Percentiles rank a stretch among this genome's conserved stretches.
phyloP scores from a whole-genome alignment of 2,888 invertebrate genomes.

The Ctena decussata region DNA sequence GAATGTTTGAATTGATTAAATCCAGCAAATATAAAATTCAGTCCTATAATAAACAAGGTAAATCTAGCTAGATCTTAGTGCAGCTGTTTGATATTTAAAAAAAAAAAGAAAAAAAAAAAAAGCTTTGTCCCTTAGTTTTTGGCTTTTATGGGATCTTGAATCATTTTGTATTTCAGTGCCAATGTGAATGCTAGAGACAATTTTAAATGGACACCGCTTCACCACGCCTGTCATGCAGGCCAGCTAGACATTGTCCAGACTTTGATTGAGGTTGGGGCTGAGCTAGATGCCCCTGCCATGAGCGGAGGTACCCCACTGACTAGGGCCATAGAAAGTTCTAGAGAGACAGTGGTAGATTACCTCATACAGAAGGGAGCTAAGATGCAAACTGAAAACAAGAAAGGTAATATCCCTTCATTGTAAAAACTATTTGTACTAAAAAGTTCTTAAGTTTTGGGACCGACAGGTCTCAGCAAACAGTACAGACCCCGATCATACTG shows the following conservation, averaged over 20 bases:
- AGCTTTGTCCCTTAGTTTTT: too few species aligned
- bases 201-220: conserved; percentile 87
- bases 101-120: too few species aligned
- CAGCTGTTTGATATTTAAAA: too few species aligned
- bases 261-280: conserved; percentile 85
- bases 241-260: conserved; percentile 85
- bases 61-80: too few species aligned
- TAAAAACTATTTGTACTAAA: too few species aligned
- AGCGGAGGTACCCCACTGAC: conserved; percentile 87
- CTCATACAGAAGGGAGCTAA: conserved; percentile 85
- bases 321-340: conserved; percentile 86
- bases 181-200: conserved; percentile 86
- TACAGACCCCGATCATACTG: too few species aligned
- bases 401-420: conserved; percentile 84
- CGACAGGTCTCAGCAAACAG: too few species aligned
- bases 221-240: conserved; percentile 87
- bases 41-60: too few species aligned
- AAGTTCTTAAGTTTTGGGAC: too few species aligned
- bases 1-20: too few species aligned
- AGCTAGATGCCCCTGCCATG: conserved; percentile 85
- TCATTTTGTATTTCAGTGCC: conserved; percentile 79
- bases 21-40: too few species aligned
- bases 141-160: too few species aligned
- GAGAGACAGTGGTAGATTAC: conserved; percentile 84
- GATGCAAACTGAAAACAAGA: conserved; percentile 85